These are phyloP conservation scores for Caenorhabditis sp. DNA, from an alignment of 2,888 invertebrate genomes.

Conservation along the genomic window DNA sequence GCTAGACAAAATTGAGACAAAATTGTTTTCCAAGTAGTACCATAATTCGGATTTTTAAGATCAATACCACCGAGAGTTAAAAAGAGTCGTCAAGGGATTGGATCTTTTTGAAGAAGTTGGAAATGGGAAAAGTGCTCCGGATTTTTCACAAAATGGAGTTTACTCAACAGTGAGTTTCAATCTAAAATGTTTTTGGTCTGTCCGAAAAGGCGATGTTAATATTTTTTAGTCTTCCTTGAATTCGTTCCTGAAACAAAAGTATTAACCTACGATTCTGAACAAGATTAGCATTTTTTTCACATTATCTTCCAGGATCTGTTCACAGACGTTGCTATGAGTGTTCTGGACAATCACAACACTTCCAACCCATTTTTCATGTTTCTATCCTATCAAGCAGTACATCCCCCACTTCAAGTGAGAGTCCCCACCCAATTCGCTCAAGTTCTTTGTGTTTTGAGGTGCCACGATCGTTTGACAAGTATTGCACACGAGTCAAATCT, in stretches of 20 bases:
- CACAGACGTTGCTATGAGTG: constrained; percentile 74
- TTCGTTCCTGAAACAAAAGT: too few relatives aligned
- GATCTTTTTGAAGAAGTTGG: constrained; percentile 78
- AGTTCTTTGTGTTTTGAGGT: constrained; percentile 62
- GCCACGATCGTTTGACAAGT: constrained; percentile 69
- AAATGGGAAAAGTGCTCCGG: constrained; percentile 73
- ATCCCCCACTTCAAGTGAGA: constrained; percentile 81
- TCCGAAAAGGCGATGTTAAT: too few relatives aligned
- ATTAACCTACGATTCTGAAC: too few relatives aligned
- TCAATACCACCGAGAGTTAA: constrained; percentile 74
- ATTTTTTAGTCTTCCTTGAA: too few relatives aligned
- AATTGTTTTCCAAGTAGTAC: background rate
- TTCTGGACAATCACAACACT: constrained; percentile 68
- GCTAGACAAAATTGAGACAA: background rate
- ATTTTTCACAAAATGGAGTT: constrained; percentile 75
- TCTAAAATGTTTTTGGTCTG: too few relatives aligned
- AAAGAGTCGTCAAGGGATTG: constrained; percentile 74
- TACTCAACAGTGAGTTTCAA: constrained; percentile 76
- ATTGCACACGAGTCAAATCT: constrained; percentile 70
- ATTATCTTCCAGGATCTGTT: constrained; percentile 76
- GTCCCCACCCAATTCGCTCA: background rate
- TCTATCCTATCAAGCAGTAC: constrained; percentile 82
- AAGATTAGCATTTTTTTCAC: too few relatives aligned
- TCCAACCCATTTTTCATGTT: constrained; percentile 82
- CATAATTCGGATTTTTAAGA: constrained; percentile 58